Conservation (phyloP, 1,140 invertebrate genomes). For the Mylabris phalerata region DNA sequence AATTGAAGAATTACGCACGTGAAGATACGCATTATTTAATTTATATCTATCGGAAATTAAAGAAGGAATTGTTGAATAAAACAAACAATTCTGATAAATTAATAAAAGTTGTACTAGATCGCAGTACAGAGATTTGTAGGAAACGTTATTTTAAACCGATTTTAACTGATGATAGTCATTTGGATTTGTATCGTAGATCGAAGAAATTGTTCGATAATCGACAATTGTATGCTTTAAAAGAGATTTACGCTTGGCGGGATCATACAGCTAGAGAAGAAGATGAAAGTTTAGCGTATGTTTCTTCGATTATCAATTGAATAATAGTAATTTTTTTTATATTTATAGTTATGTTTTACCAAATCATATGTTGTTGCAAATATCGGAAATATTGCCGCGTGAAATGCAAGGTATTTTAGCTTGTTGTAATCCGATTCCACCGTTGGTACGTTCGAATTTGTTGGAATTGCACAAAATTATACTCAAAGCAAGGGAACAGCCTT, state of each 20-base stretch:
- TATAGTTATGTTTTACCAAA: constrained; percentile 86
- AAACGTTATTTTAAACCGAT: constrained; percentile 77
- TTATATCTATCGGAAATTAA: constrained; percentile 82
- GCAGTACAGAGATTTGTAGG: constrained; percentile 66
- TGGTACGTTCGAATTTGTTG: constrained; percentile 71
- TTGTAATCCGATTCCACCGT: constrained; percentile 87
- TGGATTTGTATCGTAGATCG: constrained; percentile 69
- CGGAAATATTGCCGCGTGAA: constrained; percentile 85
- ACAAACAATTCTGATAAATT: constrained; percentile 65
- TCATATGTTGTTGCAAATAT: constrained; percentile 89
- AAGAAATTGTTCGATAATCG: constrained; percentile 77
- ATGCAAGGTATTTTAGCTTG: constrained; percentile 89
- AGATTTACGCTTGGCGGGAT: constrained; percentile 88
- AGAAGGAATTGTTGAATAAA: constrained; percentile 66
- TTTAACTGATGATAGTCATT: constrained; percentile 64
- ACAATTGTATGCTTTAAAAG: constrained; percentile 76
- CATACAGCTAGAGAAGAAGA: constrained; percentile 76
- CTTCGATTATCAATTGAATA: constrained; percentile 3
- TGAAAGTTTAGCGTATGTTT: constrained; percentile 71
- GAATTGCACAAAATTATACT: constrained; percentile 71
- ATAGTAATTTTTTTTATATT: constrained; percentile 5
- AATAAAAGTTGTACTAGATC: constrained; percentile 60
- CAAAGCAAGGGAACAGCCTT: constrained; percentile 64
- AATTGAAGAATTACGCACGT: constrained; percentile 82
- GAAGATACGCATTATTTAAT: constrained; percentile 94